A percentile compares a stretch with the other conserved stretches of the same genome.
phyloP scores from a whole-genome alignment of 64 coral and sea anemone genomes.

The Porites australiensis region DNA sequence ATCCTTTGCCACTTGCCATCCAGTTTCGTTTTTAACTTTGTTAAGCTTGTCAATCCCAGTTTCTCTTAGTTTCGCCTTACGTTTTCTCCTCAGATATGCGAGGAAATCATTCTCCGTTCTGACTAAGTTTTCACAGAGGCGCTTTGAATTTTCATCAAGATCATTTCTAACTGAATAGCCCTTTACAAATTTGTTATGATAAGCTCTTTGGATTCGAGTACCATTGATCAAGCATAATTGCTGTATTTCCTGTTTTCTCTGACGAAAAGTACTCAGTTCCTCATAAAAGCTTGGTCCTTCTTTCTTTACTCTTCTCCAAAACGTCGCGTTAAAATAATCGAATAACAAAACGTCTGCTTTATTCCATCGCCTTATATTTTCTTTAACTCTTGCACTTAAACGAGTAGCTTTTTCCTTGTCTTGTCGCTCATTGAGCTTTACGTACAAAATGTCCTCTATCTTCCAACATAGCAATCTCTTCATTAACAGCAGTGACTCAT shows the following conservation, averaged over 20 bases:
- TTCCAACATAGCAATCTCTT: constrained; percentile 80
- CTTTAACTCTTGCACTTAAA: constrained; percentile 16
- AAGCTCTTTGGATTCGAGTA: neutral
- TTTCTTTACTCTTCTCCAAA: constrained; percentile 25
- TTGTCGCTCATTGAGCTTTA: constrained; percentile 66
- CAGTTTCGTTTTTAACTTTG: too few species aligned
- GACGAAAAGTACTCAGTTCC: constrained; percentile 17
- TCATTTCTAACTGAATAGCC: neutral
- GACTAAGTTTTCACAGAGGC: too few species aligned
- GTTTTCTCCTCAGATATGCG: too few species aligned
- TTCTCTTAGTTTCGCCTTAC: too few species aligned
- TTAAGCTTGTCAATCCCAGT: too few species aligned
- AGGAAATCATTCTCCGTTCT: too few species aligned
- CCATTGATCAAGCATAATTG: neutral
- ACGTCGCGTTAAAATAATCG: constrained; percentile 24
- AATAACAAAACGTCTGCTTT: constrained; percentile 30
- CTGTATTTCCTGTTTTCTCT: neutral
- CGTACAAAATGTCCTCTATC: constrained; percentile 72
- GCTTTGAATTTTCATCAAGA: too few species aligned
- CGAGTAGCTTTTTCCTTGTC: neutral
- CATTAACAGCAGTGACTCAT: constrained; percentile 78
- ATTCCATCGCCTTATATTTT: constrained; percentile 51
- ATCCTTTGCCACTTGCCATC: too few species aligned
- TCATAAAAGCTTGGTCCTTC: constrained; percentile 37
- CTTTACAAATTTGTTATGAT: neutral